A percentile compares a stretch with the other conserved stretches of the same genome.
Conservation (phyloP, 2,888 invertebrate genomes). For the Coelinius sp. region DNA sequence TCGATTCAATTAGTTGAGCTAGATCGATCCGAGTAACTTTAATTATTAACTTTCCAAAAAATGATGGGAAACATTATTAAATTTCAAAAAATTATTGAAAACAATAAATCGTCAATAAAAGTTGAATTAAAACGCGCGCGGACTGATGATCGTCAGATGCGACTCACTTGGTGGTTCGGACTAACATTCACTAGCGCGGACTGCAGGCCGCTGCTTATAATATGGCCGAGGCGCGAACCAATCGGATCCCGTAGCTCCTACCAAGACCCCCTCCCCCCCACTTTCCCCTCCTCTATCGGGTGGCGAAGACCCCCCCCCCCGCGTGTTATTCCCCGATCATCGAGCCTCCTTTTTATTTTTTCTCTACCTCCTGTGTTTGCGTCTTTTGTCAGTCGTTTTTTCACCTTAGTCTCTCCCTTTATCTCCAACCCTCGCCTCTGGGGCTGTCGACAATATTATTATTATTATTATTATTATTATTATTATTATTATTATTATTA, state of each 20-base stretch:
- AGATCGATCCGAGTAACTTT: too few species aligned
- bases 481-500: not conserved
- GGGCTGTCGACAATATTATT: not conserved
- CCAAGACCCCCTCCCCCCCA: constrained; percentile 55
- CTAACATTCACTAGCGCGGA: constrained; percentile 69
- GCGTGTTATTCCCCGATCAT: constrained; percentile 47
- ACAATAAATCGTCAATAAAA: not conserved
- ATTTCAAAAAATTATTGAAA: not conserved
- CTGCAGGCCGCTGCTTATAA: constrained; percentile 68
- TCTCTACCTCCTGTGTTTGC: constrained; percentile 18
- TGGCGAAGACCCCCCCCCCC: constrained; percentile 50
- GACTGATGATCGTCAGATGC: constrained; percentile 58
- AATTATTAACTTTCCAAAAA: too few species aligned
- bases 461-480: not conserved
- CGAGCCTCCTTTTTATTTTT: constrained; percentile 43
- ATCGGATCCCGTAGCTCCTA: constrained; percentile 62
- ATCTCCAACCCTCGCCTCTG: constrained; percentile 6
- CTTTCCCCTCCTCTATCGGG: constrained; percentile 50
- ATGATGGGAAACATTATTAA: too few species aligned
- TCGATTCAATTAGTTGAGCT: too few species aligned
- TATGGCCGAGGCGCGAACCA: constrained; percentile 69
- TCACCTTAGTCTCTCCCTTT: constrained; percentile 33
- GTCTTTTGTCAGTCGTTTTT: constrained; percentile 43
- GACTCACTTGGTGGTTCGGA: constrained; percentile 66
- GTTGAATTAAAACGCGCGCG: constrained; percentile 28